Conservation (phyloP, 1,140 invertebrate genomes). For the Anastrepha obliqua region DNA sequence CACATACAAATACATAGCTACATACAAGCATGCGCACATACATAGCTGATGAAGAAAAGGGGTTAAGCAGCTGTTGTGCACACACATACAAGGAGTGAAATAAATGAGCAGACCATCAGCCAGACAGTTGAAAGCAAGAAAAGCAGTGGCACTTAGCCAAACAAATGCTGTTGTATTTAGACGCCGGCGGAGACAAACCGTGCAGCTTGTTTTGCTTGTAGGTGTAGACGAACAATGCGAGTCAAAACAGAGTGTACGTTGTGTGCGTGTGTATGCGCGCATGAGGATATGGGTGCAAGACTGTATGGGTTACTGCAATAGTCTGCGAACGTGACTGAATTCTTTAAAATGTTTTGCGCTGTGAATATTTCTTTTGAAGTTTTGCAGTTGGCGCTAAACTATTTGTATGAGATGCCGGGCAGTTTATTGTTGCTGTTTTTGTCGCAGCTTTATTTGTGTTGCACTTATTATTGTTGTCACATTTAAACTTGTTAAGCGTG, state of each 20-base stretch:
- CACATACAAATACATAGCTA: background rate
- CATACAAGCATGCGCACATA: background rate
- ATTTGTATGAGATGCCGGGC: background rate
- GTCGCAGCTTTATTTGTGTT: background rate
- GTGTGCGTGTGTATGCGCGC: background rate
- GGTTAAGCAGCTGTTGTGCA: slow-evolving; percentile 19
- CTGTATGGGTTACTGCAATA: slow-evolving; percentile 26
- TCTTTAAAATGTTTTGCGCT: slow-evolving; percentile 20
- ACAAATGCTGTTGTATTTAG: background rate
- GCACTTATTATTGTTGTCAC: background rate
- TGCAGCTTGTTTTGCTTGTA: background rate
- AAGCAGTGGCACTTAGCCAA: background rate
- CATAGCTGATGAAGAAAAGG: background rate
- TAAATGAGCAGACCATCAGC: background rate
- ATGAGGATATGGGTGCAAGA: no score
- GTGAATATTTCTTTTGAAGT: slow-evolving; percentile 25
- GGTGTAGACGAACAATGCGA: slow-evolving; percentile 3
- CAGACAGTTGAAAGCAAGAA: slow-evolving; percentile 21
- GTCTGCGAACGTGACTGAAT: slow-evolving; percentile 51
- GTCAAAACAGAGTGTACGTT: background rate
- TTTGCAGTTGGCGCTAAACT: slow-evolving; percentile 25
- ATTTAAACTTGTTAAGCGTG: background rate
- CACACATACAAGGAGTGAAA: background rate
- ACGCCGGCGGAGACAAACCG: slow-evolving; percentile 26
- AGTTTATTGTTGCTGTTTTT: background rate